Evolutionary conservation across 2,888 invertebrate genomes (phyloP).

Genomic region (Drosophila aldrichi): DNA sequence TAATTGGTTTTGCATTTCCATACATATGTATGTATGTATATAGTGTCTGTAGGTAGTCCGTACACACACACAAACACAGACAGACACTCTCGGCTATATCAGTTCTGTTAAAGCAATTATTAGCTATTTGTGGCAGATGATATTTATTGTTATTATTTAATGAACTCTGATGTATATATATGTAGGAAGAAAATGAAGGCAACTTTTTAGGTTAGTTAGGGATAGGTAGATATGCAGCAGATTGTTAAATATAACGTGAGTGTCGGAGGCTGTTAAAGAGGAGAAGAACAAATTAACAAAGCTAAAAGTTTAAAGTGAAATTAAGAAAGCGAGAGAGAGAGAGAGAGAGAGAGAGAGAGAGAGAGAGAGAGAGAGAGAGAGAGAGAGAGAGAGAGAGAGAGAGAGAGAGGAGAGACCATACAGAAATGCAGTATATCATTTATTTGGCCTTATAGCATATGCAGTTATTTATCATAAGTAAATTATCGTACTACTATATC

Average conservation of each 20-base stretch:
- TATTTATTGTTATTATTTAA: not conserved
- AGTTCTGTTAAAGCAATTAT: not conserved
- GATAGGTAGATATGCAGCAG: not conserved
- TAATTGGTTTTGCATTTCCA: constrained; percentile 11
- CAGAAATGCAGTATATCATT: too few species aligned
- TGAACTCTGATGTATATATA: not conserved
- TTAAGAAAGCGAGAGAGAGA: not conserved
- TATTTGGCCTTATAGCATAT: too few species aligned
- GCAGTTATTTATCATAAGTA: too few species aligned
- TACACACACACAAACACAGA: not conserved
- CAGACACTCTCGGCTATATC: not conserved
- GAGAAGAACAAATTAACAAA: too few species aligned
- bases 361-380: not conserved
- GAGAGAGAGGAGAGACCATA: too few species aligned
- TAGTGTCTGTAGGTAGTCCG: not conserved
- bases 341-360: not conserved
- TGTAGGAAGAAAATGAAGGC: not conserved
- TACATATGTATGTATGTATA: not conserved
- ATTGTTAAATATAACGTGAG: too few species aligned
- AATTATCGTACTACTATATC: too few species aligned
- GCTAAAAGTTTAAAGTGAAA: too few species aligned
- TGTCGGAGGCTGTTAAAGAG: too few species aligned
- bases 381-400: not conserved
- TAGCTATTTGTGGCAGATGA: not conserved
- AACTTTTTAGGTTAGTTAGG: too few species aligned